Base-by-base conservation (phyloP, 35 echinoderm and acorn worm species). In the Lytechinus variegatus region DNA sequence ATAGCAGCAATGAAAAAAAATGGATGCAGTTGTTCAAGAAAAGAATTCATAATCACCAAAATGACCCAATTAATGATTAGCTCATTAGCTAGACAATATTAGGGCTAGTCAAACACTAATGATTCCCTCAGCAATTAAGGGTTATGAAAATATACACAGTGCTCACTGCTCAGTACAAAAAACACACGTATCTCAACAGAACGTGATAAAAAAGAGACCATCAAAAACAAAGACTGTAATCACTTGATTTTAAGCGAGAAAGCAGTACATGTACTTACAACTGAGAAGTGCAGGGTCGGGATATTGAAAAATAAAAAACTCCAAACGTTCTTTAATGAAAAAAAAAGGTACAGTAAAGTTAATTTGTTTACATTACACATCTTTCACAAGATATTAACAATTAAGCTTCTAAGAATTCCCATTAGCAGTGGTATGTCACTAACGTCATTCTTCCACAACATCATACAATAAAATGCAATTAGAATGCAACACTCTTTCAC, bases 401-500 rank as follows among this genome's bases (percentile, higher is more conserved):
- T n/a, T n/a, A n/a, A 79, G 66, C 6, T 79, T 79, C 66, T 0
- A 4, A 5, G 66, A 79, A 79, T 79, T 79, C 66, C 8, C 19
- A 79, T 79, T 79, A 79, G 66, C 66, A 79, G 19, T 16, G 8
- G 5, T 24, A 79, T 79, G 66, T 24, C 66, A 79, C 66, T 6
- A n/a, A 79, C 66, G 66, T 79, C 66, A 79, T 24, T 79, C 66
- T n/a, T 79, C 66, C 66, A 79, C 66, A 79, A 79, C 66, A 79
- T 79, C 66, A 79, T 79, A n/a, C 19, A 3, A 19, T 79, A 79
- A 79, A n/a, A 79, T 9, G 66, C 66, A 79, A 79, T 79, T 79
- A 79, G n/a, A 79, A 79, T 79, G 66, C 21, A 7, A 79, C 66
- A 79, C n/a, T 8, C 66, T 27, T 79, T 79, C 14, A 79, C 24